phyloP scores from a whole-genome alignment of 2,797 vertebrate genomes.

The Pangasius larnaudii region DNA sequence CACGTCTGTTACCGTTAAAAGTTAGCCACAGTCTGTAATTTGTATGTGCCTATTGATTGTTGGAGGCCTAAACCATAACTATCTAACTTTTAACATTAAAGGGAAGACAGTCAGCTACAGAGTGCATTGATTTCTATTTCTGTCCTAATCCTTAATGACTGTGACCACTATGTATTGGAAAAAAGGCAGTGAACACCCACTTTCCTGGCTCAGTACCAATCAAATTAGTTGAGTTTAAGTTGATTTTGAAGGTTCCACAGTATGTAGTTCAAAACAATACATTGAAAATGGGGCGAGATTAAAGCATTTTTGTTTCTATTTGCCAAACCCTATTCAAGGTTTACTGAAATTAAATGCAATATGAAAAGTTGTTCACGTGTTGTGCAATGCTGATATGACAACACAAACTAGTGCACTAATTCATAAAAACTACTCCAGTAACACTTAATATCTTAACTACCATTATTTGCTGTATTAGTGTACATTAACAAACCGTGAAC shows the following conservation, averaged over 20 bases:
- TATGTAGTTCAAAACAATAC: neutral
- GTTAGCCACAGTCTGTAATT: conserved; percentile 32
- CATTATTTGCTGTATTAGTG: neutral
- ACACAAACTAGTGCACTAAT: neutral
- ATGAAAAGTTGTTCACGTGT: neutral
- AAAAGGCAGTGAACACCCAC: neutral
- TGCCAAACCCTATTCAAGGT: neutral
- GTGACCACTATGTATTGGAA: neutral
- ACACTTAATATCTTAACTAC: no score
- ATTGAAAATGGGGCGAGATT: neutral
- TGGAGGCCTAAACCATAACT: conserved; percentile 4
- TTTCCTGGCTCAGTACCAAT: neutral
- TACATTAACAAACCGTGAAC: neutral
- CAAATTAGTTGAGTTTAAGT: neutral
- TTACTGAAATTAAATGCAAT: neutral
- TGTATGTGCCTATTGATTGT: conserved; percentile 16
- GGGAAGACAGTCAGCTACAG: neutral
- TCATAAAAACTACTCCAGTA: neutral
- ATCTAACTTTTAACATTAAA: neutral
- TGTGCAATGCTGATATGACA: neutral
- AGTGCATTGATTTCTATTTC: conserved; percentile 8
- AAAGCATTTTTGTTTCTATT: neutral
- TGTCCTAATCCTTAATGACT: neutral
- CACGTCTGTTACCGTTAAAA: conserved; percentile 3
- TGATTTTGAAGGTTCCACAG: neutral